Base-by-base conservation (phyloP, 2,888 invertebrate genomes). In the Clivina fossor region DNA sequence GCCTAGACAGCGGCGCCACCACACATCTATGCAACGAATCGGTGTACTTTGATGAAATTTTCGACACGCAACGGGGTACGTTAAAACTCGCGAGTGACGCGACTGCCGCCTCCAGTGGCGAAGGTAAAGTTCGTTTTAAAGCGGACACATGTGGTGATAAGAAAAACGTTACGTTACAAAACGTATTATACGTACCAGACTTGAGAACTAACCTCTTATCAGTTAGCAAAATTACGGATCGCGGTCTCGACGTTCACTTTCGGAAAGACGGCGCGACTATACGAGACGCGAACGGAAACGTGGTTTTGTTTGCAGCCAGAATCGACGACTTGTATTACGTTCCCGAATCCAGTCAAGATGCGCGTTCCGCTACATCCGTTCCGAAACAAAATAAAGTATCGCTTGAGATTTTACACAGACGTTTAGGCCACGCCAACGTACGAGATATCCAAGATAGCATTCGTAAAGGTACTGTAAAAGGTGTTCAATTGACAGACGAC, bases 1-100 rank as follows among this genome's bases (percentile, higher is more conserved):
- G 60, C 35, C 13, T 60, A 7, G 58, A 60, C 41, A 60, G 58
- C 24, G 58, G 61, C 3, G 54, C 55, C 18, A 38, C 49, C 13
- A 15, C 58, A 2, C 61, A 61, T 16, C 43, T 58, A 55, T 58
- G 59, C 32, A 56, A 40, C 2, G 49, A 57, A 13, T 4, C 28
- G 3, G n/a, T 53, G 3, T n/a, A n/a, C 7, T 61, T 61, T 28
- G 20, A 19, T 3, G 28, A 54, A 20, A 15, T 58, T 9, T 15
- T 30, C 8, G 33, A 47, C 11, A 8, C 15, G 8, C 22, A 40
- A n/a, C 46, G 9, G 2, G 48, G 26, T 2, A 49, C 35, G 28
- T 9, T 57, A 11, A 59, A 56, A 9, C 43, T 60, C 0, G 60
- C 58, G 2, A 61, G 28, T 16, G 51, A 11, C 8, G 46, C 32